phyloP scores from a whole-genome alignment of 1,140 invertebrate species.

The Luehdorfia chinensis region DNA sequence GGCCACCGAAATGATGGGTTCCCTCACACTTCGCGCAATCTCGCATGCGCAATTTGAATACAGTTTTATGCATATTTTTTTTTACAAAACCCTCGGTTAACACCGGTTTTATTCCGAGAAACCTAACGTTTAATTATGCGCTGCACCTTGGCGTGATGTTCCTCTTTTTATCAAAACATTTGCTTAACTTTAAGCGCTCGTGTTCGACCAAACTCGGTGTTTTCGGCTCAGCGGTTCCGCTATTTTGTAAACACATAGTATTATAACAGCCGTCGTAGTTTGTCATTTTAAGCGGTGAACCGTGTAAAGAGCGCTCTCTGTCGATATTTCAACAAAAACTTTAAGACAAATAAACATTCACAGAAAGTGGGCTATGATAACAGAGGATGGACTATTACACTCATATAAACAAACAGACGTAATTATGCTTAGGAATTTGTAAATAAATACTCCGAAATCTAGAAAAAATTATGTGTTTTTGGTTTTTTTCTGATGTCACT shows the following conservation, averaged over 20 bases:
- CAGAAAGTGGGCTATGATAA: conserved; percentile 12
- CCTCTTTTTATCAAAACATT: conserved; percentile 41
- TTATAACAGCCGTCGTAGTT: conserved; percentile 29
- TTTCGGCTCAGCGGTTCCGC: conserved; percentile 16
- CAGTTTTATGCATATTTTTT: conserved; percentile 27
- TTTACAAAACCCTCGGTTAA: conserved; percentile 33
- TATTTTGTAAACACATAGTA: conserved; percentile 26
- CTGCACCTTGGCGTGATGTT: conserved; percentile 21
- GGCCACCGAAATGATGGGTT: conserved; percentile 1
- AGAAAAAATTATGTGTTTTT: not conserved
- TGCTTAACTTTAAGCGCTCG: conserved; percentile 18
- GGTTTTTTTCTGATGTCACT: not conserved
- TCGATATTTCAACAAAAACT: conserved; percentile 22
- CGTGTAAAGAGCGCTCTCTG: conserved; percentile 23
- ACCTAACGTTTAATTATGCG: conserved; percentile 38
- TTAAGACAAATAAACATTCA: conserved; percentile 23
- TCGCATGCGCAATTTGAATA: conserved; percentile 45
- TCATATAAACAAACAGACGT: not conserved
- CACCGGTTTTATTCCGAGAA: conserved; percentile 38
- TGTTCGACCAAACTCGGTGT: conserved; percentile 19
- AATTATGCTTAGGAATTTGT: not conserved
- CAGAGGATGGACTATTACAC: not conserved
- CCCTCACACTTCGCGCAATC: conserved; percentile 42
- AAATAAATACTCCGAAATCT: too few relatives aligned
- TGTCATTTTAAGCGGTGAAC: conserved; percentile 32